phyloP scores from a whole-genome alignment of 2,113 vertebrate genomes.

The Thamnaconus septentrionalis region DNA sequence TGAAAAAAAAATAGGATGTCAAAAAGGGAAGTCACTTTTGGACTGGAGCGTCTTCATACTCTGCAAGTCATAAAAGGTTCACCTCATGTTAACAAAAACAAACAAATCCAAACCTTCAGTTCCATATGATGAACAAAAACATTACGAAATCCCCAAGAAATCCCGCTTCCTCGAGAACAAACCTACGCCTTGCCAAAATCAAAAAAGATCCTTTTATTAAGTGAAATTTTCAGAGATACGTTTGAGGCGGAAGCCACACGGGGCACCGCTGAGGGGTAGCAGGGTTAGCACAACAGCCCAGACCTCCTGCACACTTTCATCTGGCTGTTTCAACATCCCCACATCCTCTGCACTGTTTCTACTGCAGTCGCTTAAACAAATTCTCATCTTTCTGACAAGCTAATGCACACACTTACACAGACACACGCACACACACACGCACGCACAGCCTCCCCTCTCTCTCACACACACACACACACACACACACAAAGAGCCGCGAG shows the following conservation, averaged over 20 bases:
- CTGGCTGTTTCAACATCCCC: conserved; percentile 52
- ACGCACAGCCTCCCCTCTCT: neutral
- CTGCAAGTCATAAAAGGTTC: no score
- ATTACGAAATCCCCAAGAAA: neutral
- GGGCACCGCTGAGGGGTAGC: conserved; percentile 27
- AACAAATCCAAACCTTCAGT: no score
- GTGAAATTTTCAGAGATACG: conserved; percentile 14
- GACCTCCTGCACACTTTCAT: conserved; percentile 64
- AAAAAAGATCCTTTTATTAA: conserved; percentile 20
- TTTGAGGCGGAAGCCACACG: conserved; percentile 35
- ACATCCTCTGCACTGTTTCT: conserved; percentile 32
- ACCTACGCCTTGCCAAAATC: neutral
- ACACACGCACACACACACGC: conserved; percentile 10
- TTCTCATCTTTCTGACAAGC: conserved; percentile 48
- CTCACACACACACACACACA: conserved; percentile 5
- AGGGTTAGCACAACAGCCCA: conserved; percentile 63
- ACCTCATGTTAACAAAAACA: no score
- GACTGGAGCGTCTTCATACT: no score
- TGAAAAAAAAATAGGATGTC: no score
- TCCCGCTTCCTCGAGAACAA: neutral
- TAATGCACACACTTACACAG: conserved; percentile 14
- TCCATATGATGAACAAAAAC: neutral
- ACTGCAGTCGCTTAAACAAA: conserved; percentile 54
- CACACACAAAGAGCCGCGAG: conserved; percentile 14
- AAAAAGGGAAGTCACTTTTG: no score